Percentiles rank a stretch among this genome's conserved stretches.
Evolutionary conservation across 2,113 vertebrate genomes (phyloP).

Genomic region (Phyllostomus discolor): DNA sequence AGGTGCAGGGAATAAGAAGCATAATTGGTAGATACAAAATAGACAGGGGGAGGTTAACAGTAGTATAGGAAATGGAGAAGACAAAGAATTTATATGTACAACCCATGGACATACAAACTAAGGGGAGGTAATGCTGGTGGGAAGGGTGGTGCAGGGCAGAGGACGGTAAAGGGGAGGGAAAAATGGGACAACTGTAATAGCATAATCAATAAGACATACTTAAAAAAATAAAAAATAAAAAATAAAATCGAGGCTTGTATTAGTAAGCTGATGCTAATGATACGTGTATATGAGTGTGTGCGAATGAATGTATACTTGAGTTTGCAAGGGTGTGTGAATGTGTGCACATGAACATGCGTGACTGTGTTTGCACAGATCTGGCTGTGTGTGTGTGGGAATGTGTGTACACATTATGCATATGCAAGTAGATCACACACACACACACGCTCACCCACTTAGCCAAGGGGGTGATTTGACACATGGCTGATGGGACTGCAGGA

Average conservation of each 20-base stretch:
- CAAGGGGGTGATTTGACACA: not conserved
- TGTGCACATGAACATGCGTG: not conserved
- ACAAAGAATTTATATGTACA: no score
- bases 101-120: no score
- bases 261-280: not conserved
- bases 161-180: no score
- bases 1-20: no score
- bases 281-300: not conserved
- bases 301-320: not conserved
- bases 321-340: not conserved
- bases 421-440: not conserved
- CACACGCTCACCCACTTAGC: not conserved
- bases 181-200: no score
- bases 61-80: no score
- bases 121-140: no score
- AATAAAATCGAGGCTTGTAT: not conserved
- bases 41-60: no score
- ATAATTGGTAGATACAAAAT: no score
- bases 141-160: no score
- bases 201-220: no score
- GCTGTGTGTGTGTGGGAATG: not conserved
- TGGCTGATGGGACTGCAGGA: accelerated
- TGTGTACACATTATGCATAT: not conserved
- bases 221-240: no score
- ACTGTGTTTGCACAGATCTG: not conserved